These are phyloP conservation scores for Gortyna flavago DNA, from an alignment of 2,888 invertebrate species.

Conservation along the genomic window DNA sequence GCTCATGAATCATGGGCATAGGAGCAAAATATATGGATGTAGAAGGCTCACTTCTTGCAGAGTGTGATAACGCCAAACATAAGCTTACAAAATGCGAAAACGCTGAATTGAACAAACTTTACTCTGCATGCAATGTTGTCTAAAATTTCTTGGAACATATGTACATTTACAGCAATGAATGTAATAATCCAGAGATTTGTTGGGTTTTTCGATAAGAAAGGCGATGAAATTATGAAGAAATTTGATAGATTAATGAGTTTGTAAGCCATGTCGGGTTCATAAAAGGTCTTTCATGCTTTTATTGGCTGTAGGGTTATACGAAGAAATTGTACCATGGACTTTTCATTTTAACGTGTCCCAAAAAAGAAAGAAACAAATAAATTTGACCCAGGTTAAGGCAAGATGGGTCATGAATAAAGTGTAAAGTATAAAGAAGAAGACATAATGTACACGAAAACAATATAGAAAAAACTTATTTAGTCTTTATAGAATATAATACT, in stretches of 20 bases:
- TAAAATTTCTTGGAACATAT: neutral
- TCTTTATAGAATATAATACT: neutral
- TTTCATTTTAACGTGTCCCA: neutral
- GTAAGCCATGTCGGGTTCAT: neutral
- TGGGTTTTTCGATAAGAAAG: neutral
- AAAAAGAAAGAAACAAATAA: neutral
- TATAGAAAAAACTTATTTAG: neutral
- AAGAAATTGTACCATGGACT: neutral
- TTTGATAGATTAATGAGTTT: neutral
- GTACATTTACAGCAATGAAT: too few relatives aligned
- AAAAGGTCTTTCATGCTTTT: neutral
- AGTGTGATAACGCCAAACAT: neutral
- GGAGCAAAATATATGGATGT: slow-evolving; percentile 45
- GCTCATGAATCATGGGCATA: slow-evolving; percentile 82
- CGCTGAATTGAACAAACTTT: neutral
- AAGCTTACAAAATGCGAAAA: neutral
- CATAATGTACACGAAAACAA: neutral
- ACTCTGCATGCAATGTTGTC: too few relatives aligned
- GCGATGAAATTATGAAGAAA: neutral
- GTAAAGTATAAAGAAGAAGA: too few relatives aligned
- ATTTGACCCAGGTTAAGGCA: neutral
- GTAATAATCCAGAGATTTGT: too few relatives aligned
- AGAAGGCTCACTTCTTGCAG: slow-evolving; percentile 44
- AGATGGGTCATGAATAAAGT: neutral
- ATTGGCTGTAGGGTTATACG: neutral